Percentiles rank a stretch among this genome's conserved stretches.
Conservation (phyloP, 2,113 vertebrate genomes). For the Atherinomorus stipes region DNA sequence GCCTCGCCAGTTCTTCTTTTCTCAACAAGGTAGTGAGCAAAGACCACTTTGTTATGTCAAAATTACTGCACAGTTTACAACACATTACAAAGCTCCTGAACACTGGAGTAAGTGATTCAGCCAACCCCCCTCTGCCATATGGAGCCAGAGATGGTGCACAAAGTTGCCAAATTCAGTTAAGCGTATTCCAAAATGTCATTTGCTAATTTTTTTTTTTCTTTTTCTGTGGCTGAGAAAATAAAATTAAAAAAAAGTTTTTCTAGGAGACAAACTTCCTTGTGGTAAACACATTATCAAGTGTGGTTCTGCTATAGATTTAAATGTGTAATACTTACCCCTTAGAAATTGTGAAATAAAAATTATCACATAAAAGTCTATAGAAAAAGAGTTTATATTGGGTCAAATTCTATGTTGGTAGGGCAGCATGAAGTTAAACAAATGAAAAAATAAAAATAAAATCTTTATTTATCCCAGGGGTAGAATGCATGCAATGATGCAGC, state of each 20-base stretch:
- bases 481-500: no score
- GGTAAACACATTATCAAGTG: no score
- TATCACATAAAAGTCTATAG: no score
- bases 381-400: no score
- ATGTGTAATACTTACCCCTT: no score
- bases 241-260: not conserved
- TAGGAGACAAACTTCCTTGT: not conserved
- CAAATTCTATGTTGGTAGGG: no score
- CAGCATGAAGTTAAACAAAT: no score
- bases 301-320: no score
- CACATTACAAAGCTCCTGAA: slow-evolving; percentile 19
- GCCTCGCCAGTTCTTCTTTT: not conserved
- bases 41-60: not conserved
- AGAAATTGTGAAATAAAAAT: no score
- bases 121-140: slow-evolving; percentile 16
- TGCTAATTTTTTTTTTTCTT: not conserved
- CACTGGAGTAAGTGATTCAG: slow-evolving; percentile 13
- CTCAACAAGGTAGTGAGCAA: not conserved
- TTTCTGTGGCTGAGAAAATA: not conserved
- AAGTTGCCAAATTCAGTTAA: slow-evolving; percentile 14
- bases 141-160: not conserved
- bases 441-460: no score
- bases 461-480: no score
- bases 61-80: not conserved
- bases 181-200: not conserved